Evolutionary conservation across 2,113 vertebrate species (phyloP).

Genomic region (Hassar affinis): DNA sequence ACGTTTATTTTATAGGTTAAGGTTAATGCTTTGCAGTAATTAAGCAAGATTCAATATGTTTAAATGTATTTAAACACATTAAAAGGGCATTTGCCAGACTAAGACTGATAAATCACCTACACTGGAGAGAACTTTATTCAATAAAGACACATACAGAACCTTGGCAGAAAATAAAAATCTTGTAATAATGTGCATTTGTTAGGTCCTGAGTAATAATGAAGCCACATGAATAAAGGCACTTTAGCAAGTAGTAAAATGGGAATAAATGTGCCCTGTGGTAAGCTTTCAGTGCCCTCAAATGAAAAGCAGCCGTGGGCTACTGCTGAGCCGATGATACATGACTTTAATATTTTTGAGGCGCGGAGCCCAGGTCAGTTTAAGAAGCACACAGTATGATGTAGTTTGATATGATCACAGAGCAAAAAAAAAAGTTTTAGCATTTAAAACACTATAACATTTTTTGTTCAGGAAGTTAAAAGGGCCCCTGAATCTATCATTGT

Average conservation of each 20-base stretch:
- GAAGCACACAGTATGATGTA: conserved; percentile 15
- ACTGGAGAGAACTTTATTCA: not conserved
- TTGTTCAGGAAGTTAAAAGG: conserved; percentile 18
- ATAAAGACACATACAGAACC: conserved; percentile 1
- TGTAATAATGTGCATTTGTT: conserved; percentile 29
- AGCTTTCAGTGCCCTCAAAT: conserved; percentile 15
- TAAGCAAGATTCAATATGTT: not conserved
- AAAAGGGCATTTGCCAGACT: not conserved
- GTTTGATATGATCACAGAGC: conserved; percentile 8
- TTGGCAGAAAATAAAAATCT: not conserved
- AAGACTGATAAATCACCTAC: not conserved
- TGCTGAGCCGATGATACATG: conserved; percentile 34
- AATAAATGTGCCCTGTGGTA: conserved; percentile 12
- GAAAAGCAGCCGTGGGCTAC: conserved; percentile 32
- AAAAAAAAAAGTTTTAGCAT: not conserved
- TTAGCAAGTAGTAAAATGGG: conserved; percentile 13
- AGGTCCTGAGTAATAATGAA: conserved; percentile 14
- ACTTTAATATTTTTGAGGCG: conserved; percentile 29
- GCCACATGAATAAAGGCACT: conserved; percentile 17
- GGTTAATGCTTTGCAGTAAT: not conserved
- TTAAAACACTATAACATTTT: conserved; percentile 13
- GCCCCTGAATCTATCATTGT: not conserved
- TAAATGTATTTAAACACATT: not conserved
- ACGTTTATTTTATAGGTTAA: not conserved
- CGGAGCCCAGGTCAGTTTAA: conserved; percentile 16